phyloP scores from a whole-genome alignment of 2,113 vertebrate genomes.

The Rynchops niger region DNA sequence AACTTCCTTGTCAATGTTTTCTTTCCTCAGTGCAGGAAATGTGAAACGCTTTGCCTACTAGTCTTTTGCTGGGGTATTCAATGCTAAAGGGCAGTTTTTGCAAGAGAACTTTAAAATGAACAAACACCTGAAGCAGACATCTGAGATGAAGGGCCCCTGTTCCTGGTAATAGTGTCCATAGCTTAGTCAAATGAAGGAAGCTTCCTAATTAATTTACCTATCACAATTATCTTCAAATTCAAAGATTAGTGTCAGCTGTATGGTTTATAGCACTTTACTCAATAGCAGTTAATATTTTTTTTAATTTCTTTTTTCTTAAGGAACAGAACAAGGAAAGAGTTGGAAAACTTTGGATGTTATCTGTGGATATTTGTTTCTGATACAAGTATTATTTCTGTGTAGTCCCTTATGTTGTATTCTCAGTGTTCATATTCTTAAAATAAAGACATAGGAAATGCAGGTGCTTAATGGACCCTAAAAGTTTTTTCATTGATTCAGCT shows the following conservation, averaged over 20 bases:
- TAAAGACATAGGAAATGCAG: not conserved
- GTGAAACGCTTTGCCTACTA: not conserved
- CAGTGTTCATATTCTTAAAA: not conserved
- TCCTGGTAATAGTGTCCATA: not conserved
- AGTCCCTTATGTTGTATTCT: not conserved
- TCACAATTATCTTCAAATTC: not conserved
- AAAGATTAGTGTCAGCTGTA: not conserved
- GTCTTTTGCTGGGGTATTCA: not conserved
- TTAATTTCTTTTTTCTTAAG: not conserved
- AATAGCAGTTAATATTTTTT: not conserved
- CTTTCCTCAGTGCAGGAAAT: not conserved
- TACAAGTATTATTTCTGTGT: not conserved
- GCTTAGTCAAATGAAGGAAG: not conserved
- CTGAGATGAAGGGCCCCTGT: not conserved
- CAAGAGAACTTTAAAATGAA: not conserved
- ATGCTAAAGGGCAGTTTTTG: not conserved
- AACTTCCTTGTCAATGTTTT: not conserved
- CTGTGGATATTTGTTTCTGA: not conserved
- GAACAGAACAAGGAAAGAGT: not conserved
- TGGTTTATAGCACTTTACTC: not conserved
- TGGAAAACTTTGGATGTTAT: not conserved
- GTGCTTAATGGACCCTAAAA: not conserved
- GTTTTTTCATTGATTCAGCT: not conserved
- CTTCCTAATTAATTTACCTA: not conserved
- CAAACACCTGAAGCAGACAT: not conserved